Conservation (phyloP, 2,888 invertebrate species). For the Hyppa rectilinea region DNA sequence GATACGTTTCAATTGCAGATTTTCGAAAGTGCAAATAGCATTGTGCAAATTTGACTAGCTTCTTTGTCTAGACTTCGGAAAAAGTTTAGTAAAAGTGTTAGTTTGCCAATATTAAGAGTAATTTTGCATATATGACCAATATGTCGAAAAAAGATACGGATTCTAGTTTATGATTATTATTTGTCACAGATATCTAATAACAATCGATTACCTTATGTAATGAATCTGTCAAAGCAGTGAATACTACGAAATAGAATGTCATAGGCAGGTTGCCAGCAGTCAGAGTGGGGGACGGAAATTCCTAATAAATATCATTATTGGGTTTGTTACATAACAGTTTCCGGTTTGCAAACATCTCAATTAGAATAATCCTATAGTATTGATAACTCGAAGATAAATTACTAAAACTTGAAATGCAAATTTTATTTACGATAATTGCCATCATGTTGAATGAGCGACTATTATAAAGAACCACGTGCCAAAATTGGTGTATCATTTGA, state of each 20-base stretch:
- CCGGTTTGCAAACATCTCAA: slow-evolving; percentile 66
- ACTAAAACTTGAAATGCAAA: slow-evolving; percentile 64
- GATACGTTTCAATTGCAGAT: slow-evolving; percentile 84
- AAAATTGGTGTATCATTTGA: slow-evolving; percentile 44
- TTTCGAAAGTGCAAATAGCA: slow-evolving; percentile 88
- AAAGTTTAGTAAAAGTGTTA: slow-evolving; percentile 79
- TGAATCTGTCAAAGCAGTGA: slow-evolving; percentile 56
- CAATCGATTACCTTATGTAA: slow-evolving; percentile 61
- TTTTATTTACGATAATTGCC: slow-evolving; percentile 60
- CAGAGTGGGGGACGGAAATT: slow-evolving; percentile 75
- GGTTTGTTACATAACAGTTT: slow-evolving; percentile 72
- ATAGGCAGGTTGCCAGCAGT: slow-evolving; percentile 56
- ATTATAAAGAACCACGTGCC: slow-evolving; percentile 58
- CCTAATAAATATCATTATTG: slow-evolving; percentile 70
- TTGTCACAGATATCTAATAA: slow-evolving; percentile 36
- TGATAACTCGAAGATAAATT: slow-evolving; percentile 58
- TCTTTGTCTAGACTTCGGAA: slow-evolving; percentile 78
- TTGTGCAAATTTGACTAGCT: slow-evolving; percentile 80
- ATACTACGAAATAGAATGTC: slow-evolving; percentile 64
- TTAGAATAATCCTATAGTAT: slow-evolving; percentile 62
- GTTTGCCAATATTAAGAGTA: slow-evolving; percentile 65
- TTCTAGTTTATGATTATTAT: slow-evolving; percentile 33
- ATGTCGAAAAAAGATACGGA: slow-evolving; percentile 21
- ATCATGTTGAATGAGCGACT: slow-evolving; percentile 45
- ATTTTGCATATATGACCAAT: slow-evolving; percentile 46